Base-by-base conservation (phyloP, 2,797 vertebrate species). In the Phyllotis vaccarum region DNA sequence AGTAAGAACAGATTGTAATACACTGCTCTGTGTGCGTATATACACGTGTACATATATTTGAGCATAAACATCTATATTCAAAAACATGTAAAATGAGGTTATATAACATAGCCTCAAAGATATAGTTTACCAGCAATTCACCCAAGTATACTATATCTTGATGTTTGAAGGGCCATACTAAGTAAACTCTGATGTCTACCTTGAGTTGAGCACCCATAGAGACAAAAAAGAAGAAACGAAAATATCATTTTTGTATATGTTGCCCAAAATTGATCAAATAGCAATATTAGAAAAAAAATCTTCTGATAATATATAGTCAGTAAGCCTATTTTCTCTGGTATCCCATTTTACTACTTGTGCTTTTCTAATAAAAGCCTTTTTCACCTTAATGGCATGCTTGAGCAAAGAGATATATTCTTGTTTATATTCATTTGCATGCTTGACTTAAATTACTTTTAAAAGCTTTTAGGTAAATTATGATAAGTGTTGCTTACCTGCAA, bases 371-470 rank as follows among this genome's bases (percentile, higher is more conserved):
- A 16, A 66, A 75, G 29, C 27, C 91, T 72, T 58, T 24, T 13
- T 37, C n/a, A 72, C 19, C 1, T 78, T 70, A 62, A 22, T 58
- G 82, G 64, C 14, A 0, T 76, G 17, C 16, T 70, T 82, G 21
- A 31, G 2, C 29, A 56, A 3, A 7, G 46, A 93, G 90, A 10
- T 54, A 3, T 7, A n/a, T 76, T 75, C 52, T 62, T 91, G 2
- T n/a, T 54, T 56, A 93, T 68, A 60, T 95, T 49, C 52, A 86
- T 19, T 93, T 91, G 31, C 6, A 49, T 68, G 34, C 3, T 88
- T 82, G 43, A 81, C 82, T 81, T 81, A 64, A 90, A 66, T 12
- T 5, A 37, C 40, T 86, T 93, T 89, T 80, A 7, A 80, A 94
- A 81, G n/a, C 31, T 24, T 70, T 49, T 89, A 58, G 34, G 11